phyloP scores from a whole-genome alignment of 2,113 vertebrate genomes.

The Dinomys branickii region DNA sequence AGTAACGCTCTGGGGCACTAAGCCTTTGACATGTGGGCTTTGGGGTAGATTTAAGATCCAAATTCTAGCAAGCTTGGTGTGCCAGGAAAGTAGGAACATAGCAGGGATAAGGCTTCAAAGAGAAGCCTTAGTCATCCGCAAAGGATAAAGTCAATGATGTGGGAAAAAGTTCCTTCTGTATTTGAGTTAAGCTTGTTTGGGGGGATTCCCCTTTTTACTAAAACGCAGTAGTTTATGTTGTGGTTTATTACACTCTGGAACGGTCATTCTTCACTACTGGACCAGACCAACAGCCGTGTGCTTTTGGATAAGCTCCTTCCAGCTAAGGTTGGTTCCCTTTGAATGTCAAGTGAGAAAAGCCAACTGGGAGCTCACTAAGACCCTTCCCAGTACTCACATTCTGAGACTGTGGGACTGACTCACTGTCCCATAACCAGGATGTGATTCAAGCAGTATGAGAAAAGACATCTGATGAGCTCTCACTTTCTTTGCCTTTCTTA shows the following conservation, averaged over 20 bases:
- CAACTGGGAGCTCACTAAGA: rapidly evolving
- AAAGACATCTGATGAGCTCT: not conserved
- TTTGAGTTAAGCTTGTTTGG: not conserved
- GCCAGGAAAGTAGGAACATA: not conserved
- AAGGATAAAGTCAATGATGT: not conserved
- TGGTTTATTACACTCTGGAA: not conserved
- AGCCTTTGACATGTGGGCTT: not conserved
- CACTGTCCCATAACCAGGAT: not conserved
- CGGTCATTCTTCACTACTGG: not conserved
- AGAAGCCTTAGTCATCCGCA: rapidly evolving
- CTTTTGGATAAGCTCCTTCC: not conserved
- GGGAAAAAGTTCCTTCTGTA: not conserved
- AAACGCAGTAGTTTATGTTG: not conserved
- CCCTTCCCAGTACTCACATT: not conserved
- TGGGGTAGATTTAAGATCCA: not conserved
- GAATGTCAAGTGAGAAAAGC: not conserved
- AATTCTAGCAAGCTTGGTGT: not conserved
- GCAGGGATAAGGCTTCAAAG: not conserved
- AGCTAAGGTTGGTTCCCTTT: not conserved
- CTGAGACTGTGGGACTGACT: not conserved
- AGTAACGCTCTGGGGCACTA: not conserved
- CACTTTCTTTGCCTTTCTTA: not conserved
- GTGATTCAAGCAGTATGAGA: not conserved
- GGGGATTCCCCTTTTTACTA: not conserved
- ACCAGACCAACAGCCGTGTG: not conserved